A percentile compares a stretch with the other conserved stretches of the same genome.
Conservation (phyloP, 2,113 vertebrate genomes). For the Notothenia coriiceps region DNA sequence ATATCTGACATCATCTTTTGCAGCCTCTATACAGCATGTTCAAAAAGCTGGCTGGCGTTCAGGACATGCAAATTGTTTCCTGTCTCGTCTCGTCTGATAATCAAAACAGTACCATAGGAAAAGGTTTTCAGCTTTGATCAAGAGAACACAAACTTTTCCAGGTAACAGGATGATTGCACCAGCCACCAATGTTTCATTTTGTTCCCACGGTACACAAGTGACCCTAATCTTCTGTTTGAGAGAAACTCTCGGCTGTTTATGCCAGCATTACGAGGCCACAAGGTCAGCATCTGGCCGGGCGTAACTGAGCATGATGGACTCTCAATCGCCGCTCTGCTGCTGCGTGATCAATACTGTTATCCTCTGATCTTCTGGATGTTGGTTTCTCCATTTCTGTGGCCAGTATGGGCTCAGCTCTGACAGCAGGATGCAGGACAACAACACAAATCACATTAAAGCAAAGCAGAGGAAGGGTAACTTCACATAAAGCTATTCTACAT, state of each 20-base stretch:
- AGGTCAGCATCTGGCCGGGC: conserved; percentile 62
- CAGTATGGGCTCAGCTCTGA: conserved; percentile 35
- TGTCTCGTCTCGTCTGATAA: neutral
- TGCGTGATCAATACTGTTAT: conserved; percentile 63
- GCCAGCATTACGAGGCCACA: conserved; percentile 53
- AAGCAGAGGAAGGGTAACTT: neutral
- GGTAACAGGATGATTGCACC: conserved; percentile 42
- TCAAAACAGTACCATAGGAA: neutral
- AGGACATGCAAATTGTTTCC: neutral
- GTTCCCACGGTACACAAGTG: conserved; percentile 47
- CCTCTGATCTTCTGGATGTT: conserved; percentile 34
- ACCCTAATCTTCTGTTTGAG: conserved; percentile 70
- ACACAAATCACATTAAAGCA: neutral
- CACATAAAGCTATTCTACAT: neutral
- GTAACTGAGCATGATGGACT: conserved; percentile 60
- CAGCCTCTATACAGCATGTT: too few species aligned
- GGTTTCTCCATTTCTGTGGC: neutral
- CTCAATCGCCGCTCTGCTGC: conserved; percentile 39
- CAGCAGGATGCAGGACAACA: conserved; percentile 42
- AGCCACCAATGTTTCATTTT: neutral
- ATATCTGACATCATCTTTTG: too few species aligned
- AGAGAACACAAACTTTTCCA: conserved; percentile 29
- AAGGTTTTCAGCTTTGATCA: conserved; percentile 11
- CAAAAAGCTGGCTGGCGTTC: too few species aligned
- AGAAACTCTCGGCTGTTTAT: conserved; percentile 38